These are phyloP conservation scores for Chloroceryle inda DNA, from an alignment of 2,797 vertebrate genomes.

Conservation along the genomic window DNA sequence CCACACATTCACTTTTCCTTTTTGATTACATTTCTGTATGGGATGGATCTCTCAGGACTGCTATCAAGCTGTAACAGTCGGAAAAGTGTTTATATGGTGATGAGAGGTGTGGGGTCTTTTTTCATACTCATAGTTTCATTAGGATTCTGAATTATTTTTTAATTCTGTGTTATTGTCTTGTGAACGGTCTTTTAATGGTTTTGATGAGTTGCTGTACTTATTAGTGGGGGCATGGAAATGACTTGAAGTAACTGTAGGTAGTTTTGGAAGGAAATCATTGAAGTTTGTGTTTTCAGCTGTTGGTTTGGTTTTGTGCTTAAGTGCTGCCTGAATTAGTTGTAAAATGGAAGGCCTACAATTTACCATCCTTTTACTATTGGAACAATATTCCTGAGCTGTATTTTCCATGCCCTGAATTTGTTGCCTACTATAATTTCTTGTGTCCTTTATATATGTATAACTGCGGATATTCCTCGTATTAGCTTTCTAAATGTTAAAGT, in stretches of 20 bases:
- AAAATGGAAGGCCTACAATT: neutral
- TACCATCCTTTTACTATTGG: neutral
- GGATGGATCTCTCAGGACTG: conserved; percentile 38
- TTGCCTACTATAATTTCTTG: neutral
- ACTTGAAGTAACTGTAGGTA: neutral
- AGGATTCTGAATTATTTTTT: neutral
- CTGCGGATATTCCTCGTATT: neutral
- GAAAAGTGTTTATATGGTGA: neutral
- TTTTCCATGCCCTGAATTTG: neutral
- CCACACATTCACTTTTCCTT: conserved; percentile 37
- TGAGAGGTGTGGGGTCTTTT: neutral
- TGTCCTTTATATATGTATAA: neutral
- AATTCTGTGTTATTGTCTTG: neutral
- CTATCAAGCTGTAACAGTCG: neutral
- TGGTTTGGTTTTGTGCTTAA: neutral
- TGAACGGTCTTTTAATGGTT: neutral
- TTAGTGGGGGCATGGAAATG: neutral
- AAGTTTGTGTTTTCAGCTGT: neutral
- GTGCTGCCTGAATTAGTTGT: neutral
- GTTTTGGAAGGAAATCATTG: neutral
- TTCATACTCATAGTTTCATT: neutral
- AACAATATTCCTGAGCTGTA: neutral
- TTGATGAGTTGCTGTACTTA: neutral
- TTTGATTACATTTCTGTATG: conserved; percentile 45
- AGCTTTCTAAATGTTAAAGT: neutral